Base-by-base conservation (phyloP, 1,140 invertebrate species). In the Zelostemma sp. region DNA sequence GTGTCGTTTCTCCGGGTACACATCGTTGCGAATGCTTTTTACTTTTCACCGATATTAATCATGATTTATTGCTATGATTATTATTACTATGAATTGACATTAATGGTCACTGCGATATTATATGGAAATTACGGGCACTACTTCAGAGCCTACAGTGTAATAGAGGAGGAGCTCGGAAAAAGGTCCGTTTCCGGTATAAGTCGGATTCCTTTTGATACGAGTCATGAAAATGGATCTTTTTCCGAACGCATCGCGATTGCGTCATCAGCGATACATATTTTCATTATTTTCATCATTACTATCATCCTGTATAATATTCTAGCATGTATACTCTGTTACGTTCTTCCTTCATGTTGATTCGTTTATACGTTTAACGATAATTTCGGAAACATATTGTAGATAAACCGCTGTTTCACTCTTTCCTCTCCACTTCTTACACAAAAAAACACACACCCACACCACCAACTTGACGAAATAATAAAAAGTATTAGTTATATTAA, bases 261-360 rank as follows among this genome's bases (percentile, higher is more conserved):
- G n/a, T n/a, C n/a, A n/a, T n/a, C n/a, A n/a, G n/a, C n/a, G n/a
- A n/a, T n/a, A n/a, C n/a, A n/a, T n/a, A 61, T 62, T 51, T 59
- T 60, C 41, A 68, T 72, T 73, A 73, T 67, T 75, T 64, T 67
- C 57, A 73, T 72, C 68, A 71, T 68, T 68, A 78, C 76, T 79
- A 80, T 75, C 70, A 80, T 78, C 76, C 72, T 82, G 76, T 79
- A 81, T 73, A 82, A 81, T 75, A 74, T 75, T 68, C 73, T 56
- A 45, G 49, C 72, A 18, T 68, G 73, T 68, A 72, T 72, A 75
- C 68, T 55, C 80, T 80, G 80, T 80, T 81, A 67, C 80, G 76
- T 57, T 62, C 59, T 69, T 64, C 61, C 58, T 69, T 72, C 68
- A 33, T 80, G 80, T 82, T 83, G 71, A 80, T 82, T 84, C 78